These are phyloP conservation scores for Aythya fuligula DNA, from an alignment of 2,797 vertebrate species.

Conservation along the genomic window DNA sequence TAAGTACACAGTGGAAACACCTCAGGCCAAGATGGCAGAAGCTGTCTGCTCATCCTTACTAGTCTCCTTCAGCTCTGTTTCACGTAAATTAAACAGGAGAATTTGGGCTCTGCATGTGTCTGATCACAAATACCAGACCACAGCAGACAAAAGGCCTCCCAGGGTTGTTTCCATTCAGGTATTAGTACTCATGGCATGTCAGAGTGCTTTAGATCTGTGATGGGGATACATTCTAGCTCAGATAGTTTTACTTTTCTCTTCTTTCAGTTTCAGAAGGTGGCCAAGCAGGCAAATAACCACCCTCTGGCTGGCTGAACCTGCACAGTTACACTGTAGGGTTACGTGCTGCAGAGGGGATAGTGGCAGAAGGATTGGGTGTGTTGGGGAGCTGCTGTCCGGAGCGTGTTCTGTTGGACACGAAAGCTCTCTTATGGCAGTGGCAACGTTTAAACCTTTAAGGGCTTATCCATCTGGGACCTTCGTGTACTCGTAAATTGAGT, in stretches of 20 bases:
- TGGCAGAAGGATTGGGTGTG: neutral
- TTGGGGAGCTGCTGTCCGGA: neutral
- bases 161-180: neutral
- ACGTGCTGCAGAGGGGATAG: neutral
- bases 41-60: neutral
- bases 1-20: neutral
- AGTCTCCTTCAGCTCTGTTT: neutral
- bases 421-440: neutral
- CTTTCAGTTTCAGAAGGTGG: neutral
- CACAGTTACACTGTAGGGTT: neutral
- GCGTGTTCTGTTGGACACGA: neutral
- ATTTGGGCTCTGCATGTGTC: neutral
- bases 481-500: neutral
- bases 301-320: neutral
- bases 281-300: neutral
- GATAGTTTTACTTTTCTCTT: neutral
- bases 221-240: neutral
- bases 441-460: neutral
- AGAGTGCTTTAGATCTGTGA: neutral
- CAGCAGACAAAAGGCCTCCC: neutral
- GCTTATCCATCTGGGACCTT: neutral
- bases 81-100: neutral
- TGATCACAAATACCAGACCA: neutral
- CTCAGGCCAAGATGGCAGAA: neutral
- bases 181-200: neutral